Evolutionary conservation across 1,140 invertebrate species (phyloP).

Genomic region (Coptotermes formosanus): DNA sequence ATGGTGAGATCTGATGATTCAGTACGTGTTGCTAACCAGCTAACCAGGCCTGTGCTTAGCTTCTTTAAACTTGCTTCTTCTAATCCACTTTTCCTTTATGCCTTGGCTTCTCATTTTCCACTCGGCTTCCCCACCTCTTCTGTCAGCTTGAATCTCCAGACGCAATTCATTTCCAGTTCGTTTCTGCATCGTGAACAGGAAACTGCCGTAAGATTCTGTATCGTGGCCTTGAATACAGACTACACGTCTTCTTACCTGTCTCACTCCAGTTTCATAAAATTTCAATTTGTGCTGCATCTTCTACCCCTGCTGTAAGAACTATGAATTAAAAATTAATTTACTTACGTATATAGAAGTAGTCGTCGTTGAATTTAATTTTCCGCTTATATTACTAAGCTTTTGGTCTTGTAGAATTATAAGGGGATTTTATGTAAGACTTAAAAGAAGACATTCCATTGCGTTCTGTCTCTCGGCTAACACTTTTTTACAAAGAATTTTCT

Average conservation of each 20-base stretch:
- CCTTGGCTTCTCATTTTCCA: background rate
- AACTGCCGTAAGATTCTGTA: background rate
- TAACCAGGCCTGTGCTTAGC: background rate
- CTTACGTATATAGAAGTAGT: background rate
- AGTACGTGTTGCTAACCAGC: too few relatives aligned
- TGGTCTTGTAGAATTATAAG: background rate
- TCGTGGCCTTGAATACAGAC: background rate
- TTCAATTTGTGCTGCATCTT: background rate
- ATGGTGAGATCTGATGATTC: too few relatives aligned
- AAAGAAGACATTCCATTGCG: background rate
- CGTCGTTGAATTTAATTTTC: background rate
- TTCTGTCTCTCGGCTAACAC: background rate
- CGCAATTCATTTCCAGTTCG: background rate
- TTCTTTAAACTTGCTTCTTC: background rate
- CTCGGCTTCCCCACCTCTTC: background rate
- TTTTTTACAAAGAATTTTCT: background rate
- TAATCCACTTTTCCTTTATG: background rate
- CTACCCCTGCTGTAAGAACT: background rate
- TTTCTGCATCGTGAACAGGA: background rate
- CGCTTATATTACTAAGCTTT: background rate
- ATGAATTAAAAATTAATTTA: constrained; percentile 7
- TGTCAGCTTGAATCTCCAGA: background rate
- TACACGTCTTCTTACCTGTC: background rate
- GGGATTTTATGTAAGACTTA: background rate
- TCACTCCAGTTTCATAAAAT: background rate